phyloP scores from a whole-genome alignment of 2,113 vertebrate species.

The Procavia capensis region DNA sequence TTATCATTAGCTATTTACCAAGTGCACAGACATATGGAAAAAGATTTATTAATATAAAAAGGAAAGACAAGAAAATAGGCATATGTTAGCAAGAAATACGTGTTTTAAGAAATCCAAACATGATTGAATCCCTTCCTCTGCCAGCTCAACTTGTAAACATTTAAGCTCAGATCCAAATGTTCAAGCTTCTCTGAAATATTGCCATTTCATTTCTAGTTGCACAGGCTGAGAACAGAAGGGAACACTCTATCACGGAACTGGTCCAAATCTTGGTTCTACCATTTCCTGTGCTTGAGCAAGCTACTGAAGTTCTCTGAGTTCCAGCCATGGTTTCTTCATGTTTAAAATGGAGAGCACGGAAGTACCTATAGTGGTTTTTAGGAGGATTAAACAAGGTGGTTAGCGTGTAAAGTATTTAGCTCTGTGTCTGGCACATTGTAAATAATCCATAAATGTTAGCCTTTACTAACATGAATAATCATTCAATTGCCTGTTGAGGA shows the following conservation, averaged over 20 bases:
- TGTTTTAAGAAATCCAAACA: constrained; percentile 46
- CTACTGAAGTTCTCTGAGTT: background rate
- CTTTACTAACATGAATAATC: background rate
- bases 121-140: constrained; percentile 37
- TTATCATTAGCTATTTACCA: constrained; percentile 64
- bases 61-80: constrained; percentile 11
- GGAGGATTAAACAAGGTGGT: background rate
- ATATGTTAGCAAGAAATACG: constrained; percentile 44
- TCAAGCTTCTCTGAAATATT: background rate
- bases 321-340: background rate
- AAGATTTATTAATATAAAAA: constrained; percentile 58
- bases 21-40: constrained; percentile 38
- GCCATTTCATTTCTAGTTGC: background rate
- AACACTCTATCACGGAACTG: constrained; percentile 1
- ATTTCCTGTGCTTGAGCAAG: constrained; percentile 12
- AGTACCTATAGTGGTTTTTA: background rate
- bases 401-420: constrained; percentile 18
- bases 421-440: background rate
- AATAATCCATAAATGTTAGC: constrained; percentile 34
- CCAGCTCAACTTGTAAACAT: background rate
- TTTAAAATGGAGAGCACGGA: constrained; percentile 12
- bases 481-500: background rate
- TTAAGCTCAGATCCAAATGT: background rate
- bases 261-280: background rate
- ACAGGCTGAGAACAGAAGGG: background rate